A percentile compares a stretch with the other conserved stretches of the same genome.
These are phyloP conservation scores for Ectropis crepuscularia DNA, from an alignment of 2,888 invertebrate genomes.

Conservation along the genomic window DNA sequence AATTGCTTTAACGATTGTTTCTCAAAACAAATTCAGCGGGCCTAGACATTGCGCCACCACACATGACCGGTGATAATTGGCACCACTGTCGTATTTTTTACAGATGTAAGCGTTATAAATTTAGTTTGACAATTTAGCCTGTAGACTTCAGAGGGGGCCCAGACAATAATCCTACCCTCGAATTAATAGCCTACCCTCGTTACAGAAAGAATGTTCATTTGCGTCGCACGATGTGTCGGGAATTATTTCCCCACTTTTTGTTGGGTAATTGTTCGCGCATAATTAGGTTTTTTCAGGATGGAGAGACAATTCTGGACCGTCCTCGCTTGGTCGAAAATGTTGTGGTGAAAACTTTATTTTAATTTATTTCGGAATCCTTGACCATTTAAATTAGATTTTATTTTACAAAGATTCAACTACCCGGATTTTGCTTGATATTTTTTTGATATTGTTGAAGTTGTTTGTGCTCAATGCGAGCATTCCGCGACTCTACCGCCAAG, in stretches of 20 bases:
- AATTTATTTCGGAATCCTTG: not conserved
- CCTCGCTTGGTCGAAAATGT: not conserved
- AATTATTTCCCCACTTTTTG: slow-evolving; percentile 28
- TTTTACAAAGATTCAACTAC: no score
- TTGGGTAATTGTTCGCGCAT: slow-evolving; percentile 27
- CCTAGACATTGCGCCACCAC: slow-evolving; percentile 1
- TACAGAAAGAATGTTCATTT: slow-evolving; percentile 48
- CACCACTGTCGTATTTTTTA: no score
- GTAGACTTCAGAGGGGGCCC: no score
- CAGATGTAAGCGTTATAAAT: no score
- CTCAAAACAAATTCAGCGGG: slow-evolving; percentile 42
- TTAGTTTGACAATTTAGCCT: no score
- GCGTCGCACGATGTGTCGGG: slow-evolving; percentile 32
- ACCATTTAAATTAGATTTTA: no score
- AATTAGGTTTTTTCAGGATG: slow-evolving; percentile 15
- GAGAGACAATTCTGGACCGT: not conserved
- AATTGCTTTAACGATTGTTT: slow-evolving; percentile 38
- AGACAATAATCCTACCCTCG: slow-evolving; percentile 38
- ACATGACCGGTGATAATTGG: no score
- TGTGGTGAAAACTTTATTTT: not conserved
- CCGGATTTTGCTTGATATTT: no score
- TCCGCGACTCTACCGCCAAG: no score
- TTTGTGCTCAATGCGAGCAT: no score
- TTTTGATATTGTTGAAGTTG: no score
- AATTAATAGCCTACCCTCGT: slow-evolving; percentile 48